Base-by-base conservation (phyloP, 2,113 vertebrate species). In the Agapornis roseicollis region DNA sequence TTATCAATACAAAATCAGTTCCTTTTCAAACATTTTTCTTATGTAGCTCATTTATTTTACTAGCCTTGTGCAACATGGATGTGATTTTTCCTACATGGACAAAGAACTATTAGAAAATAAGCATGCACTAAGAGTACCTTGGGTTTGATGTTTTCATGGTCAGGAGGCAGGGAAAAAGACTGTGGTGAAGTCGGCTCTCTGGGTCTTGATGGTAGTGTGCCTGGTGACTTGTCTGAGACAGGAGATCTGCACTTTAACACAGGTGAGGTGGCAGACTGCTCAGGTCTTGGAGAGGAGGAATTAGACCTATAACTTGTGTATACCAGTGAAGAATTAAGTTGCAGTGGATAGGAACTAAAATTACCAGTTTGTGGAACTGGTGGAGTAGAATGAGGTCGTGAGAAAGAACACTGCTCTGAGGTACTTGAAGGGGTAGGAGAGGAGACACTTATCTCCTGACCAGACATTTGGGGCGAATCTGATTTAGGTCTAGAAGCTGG, bases 111-210 rank as follows among this genome's bases (percentile, higher is more conserved):
- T 80, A 94, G 41, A 85, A 93, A 94, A 83, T 49, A 92, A 96
- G 64, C 98, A 98, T 98, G 98, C 97, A 98, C 46, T 89, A 96
- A 68, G 96, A 93, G 88, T 98, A 98, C 98, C 98, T 98, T 97
- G 78, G 97, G 76, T 97, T 96, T 98, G 96, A 96, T 94, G 96
- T 96, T 97, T 89, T 98, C 98, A 77, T 65, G 79, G 63, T 88
- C 97, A 94, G 97, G 50, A 96, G 92, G 39, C 91, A 85, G 74
- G 83, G 96, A 83, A 88, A 98, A 96, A 61, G 91, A 73, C 19
- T 87, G 89, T 79, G 97, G 85, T 96, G 98, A 95, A 90, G 87
- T 95, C 89, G 81, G 90, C 81, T 97, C 95, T 93, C 97, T 96
- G 85, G 96, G 90, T 98, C 98, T 98, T 97, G 97, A 96, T 82